Evolutionary conservation across 2,797 vertebrate genomes (phyloP).

Genomic region (Falco rusticolus): DNA sequence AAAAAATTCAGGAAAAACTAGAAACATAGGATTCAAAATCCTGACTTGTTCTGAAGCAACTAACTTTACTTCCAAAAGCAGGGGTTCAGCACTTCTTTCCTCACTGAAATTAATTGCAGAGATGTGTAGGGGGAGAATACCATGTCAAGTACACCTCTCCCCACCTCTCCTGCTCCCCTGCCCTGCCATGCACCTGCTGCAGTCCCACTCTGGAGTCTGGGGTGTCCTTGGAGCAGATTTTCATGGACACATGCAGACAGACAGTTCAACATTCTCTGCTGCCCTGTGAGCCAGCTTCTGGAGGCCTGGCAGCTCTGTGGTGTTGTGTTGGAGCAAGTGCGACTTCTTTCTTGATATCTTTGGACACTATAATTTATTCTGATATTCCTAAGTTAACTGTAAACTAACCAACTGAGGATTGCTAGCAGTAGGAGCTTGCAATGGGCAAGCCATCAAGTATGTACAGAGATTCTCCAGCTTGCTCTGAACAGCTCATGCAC

Average conservation of each 20-base stretch:
- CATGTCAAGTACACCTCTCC: not conserved
- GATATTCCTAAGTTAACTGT: not conserved
- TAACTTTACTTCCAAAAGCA: not conserved
- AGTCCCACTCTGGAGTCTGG: not conserved
- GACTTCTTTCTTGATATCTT: not conserved
- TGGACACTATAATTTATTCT: not conserved
- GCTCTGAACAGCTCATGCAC: not conserved
- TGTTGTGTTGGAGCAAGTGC: not conserved
- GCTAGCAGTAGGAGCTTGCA: not conserved
- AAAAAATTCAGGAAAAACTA: not conserved
- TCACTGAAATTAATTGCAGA: not conserved
- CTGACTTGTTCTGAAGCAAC: not conserved
- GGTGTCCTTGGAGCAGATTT: not conserved
- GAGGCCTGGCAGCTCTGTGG: not conserved
- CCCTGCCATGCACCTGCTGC: not conserved
- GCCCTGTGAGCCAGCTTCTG: not conserved
- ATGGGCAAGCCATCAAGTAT: not conserved
- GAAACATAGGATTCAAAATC: not conserved
- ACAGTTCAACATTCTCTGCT: rapidly evolving
- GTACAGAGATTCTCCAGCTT: not conserved
- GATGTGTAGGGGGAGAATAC: not conserved
- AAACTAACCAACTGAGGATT: not conserved
- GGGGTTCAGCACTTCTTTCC: not conserved
- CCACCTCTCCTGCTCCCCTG: not conserved
- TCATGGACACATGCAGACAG: rapidly evolving